Evolutionary conservation across 2,797 vertebrate species (phyloP), one percentile per base, ranked within the genome.

Genomic region (Rhynchotus rufescens): DNA sequence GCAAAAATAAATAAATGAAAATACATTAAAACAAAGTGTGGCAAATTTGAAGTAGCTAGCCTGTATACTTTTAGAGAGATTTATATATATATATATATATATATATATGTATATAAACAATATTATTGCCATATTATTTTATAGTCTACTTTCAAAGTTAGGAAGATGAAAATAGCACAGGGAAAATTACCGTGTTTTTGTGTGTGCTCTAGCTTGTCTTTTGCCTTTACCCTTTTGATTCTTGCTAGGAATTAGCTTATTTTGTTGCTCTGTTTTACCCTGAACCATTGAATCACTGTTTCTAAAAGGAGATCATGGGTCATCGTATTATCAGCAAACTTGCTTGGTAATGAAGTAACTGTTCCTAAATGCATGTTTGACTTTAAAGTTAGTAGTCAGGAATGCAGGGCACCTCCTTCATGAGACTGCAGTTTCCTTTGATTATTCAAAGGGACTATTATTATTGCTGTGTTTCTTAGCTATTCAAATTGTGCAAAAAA

Each of bases 321-420:
- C 61, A 88, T 91, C 88, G 75, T 22, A 66, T 88, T 84, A 80
- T 66, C 34, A 86, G 73, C 59, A 84, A 72, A n/a, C 76, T 34
- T 38, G 30, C 44, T 89, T 80, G 52, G 81, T 40, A 85, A 88
- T 79, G 25, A 82, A 88, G 56, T 72, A 45, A 61, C 38, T 67
- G 12, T 51, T 89, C 56, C 38, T 57, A 77, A 89, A 30, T 52
- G 62, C 25, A 2, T 30, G 6, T 75, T 84, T 84, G 59, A 21
- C 57, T 36, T 80, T 82, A 9, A 10, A 54, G 36, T 9, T 25
- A 82, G 30, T 51, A 80, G 69, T 82, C 86, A 54, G 9, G 86
- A 75, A 71, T 68, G 44, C 9, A 26, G 60, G 30, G 10, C 26
- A 30, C 86, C 54, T 71, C 88, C 60, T 42, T 47, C 34, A 23